Base-by-base conservation (phyloP, 1,140 invertebrate species). In the Panonychus citri region DNA sequence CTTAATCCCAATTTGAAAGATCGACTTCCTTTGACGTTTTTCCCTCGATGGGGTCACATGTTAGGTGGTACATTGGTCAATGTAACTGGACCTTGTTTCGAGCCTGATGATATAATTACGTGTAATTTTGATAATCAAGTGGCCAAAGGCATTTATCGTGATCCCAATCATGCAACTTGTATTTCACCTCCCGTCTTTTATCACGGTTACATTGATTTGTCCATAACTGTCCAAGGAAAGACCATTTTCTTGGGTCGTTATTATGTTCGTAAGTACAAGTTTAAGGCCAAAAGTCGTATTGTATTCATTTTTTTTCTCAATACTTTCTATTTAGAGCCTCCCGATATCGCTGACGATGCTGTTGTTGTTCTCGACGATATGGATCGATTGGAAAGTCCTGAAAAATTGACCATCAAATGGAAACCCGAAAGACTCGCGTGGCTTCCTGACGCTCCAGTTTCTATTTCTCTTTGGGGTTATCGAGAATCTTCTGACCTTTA, bases 21-120 rank as follows among this genome's bases (percentile, higher is more conserved):
- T 34, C 61, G 64, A 46, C 73, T 87, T 57, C 79, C 80, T 0
- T 67, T 93, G 27, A 78, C 84, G 53, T 89, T 93, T 65, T 85
- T 88, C 1, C 86, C 89, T 1, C 84, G 91, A 68, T 87, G 83
- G 66, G 87, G 88, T 19, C 88, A 88, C 67, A 94, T 95, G 89
- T 70, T 95, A 49, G 88, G 88, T 3, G 88, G 88, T 12, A 89
- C 85, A 0, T 78, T 91, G 48, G 85, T 95, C 4, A 93, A 94
- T 65, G 85, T 95, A 27, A 93, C 88, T 0, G 89, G 89, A 0
- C 89, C 89, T 12, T 95, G 89, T 68, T 86, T 89, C 63, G 73
- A 76, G 51, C 74, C 74, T 0, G 75, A 75, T 19, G 75, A 80
- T 58, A 78, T 82, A 60, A 77, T 93, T 17, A 78, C 74, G 39